Percentiles rank a stretch among this genome's conserved stretches.
Evolutionary conservation across 2,113 vertebrate genomes (phyloP).

Genomic region (Benitochromis conjunctus): DNA sequence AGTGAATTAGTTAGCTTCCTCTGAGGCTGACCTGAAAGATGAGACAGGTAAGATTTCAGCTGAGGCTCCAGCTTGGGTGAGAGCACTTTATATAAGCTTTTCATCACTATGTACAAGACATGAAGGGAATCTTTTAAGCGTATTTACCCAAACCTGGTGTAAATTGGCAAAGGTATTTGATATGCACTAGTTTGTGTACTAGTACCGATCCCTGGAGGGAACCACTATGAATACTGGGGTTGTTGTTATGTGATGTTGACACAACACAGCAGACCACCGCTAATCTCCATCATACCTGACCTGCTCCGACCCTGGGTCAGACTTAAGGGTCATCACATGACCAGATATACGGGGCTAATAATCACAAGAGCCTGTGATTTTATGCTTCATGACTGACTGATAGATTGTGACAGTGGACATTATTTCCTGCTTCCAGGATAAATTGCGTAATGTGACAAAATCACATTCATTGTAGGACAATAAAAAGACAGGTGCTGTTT

Average conservation of each 20-base stretch:
- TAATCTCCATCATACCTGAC: constrained; percentile 60
- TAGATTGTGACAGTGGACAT: background rate
- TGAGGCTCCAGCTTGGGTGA: background rate
- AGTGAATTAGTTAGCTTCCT: background rate
- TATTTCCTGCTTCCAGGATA: background rate
- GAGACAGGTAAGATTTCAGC: background rate
- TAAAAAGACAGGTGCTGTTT: constrained; percentile 19
- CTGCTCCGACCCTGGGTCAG: constrained; percentile 22
- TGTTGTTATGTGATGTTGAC: constrained; percentile 52
- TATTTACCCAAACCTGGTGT: background rate
- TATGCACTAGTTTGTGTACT: background rate
- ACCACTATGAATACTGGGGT: background rate
- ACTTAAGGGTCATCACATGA: constrained; percentile 50
- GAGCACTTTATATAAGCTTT: background rate
- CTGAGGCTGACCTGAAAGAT: constrained; percentile 1
- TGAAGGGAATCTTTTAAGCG: background rate
- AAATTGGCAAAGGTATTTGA: background rate
- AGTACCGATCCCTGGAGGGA: background rate
- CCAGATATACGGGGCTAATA: constrained; percentile 17
- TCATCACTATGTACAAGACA: background rate
- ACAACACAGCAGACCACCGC: constrained; percentile 49
- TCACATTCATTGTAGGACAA: background rate
- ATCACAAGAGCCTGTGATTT: background rate
- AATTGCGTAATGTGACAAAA: constrained; percentile 16
- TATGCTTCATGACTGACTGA: background rate